phyloP scores from a whole-genome alignment of 2,888 invertebrate genomes.

The Amphipoea oculea region DNA sequence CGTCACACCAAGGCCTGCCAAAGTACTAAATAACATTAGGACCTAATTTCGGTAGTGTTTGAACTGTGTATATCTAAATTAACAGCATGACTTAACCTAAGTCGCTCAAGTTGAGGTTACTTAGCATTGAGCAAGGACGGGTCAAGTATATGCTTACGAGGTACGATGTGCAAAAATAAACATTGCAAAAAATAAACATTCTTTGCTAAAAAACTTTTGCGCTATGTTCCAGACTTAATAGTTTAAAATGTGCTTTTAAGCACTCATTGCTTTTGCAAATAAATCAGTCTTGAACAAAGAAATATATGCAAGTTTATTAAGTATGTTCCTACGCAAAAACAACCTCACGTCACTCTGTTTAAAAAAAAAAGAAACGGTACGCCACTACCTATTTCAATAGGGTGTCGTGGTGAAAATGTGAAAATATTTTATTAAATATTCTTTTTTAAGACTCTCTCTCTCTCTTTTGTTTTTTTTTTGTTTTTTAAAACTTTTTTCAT shows the following conservation, averaged over 20 bases:
- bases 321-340: background rate
- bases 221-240: background rate
- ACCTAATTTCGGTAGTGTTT: slow-evolving; percentile 21
- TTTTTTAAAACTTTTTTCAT: too few species aligned
- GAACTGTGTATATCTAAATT: slow-evolving; percentile 29
- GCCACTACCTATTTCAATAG: background rate
- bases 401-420: background rate
- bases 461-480: too few species aligned
- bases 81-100: slow-evolving; percentile 37
- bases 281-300: slow-evolving; percentile 20
- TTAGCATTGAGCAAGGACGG: slow-evolving; percentile 56
- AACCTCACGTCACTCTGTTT: background rate
- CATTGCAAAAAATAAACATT: background rate
- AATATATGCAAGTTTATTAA: slow-evolving; percentile 12
- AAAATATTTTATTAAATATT: background rate
- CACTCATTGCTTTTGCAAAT: slow-evolving; percentile 3
- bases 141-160: slow-evolving; percentile 36
- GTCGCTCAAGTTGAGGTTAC: slow-evolving; percentile 54
- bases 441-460: background rate
- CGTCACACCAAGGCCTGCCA: slow-evolving; percentile 12
- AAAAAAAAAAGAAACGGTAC: background rate
- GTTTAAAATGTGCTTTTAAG: background rate
- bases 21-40: slow-evolving; percentile 32
- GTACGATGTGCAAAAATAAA: slow-evolving; percentile 2
- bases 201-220: background rate